Conservation (phyloP, 2,797 vertebrate genomes). For the Neosalanx taihuensis region DNA sequence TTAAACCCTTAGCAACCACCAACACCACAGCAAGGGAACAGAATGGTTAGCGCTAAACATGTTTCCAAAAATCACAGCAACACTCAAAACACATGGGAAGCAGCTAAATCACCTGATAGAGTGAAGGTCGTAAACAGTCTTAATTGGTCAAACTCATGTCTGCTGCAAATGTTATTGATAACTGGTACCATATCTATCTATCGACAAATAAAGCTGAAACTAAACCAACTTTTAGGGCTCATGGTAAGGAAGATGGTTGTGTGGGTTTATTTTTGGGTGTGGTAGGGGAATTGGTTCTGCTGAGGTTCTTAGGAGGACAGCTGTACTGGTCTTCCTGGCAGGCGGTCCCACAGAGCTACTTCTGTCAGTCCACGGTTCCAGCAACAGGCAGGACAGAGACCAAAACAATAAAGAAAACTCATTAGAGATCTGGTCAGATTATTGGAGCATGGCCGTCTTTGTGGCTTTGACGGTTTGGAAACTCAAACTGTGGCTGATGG, state of each 20-base stretch:
- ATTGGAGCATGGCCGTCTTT: constrained; percentile 68
- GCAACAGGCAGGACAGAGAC: constrained; percentile 35
- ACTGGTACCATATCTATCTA: too few relatives aligned
- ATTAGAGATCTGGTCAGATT: constrained; percentile 68
- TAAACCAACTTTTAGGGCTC: too few relatives aligned
- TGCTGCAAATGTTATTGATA: too few relatives aligned
- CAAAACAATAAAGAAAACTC: constrained; percentile 49
- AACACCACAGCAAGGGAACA: not conserved
- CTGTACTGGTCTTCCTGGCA: constrained; percentile 26
- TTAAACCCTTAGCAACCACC: constrained; percentile 37
- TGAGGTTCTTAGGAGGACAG: constrained; percentile 29
- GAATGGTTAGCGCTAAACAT: not conserved
- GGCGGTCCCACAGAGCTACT: constrained; percentile 1
- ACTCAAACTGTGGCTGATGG: constrained; percentile 34
- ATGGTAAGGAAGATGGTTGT: constrained; percentile 12
- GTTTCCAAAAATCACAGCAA: not conserved
- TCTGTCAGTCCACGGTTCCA: constrained; percentile 15
- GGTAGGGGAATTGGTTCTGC: not conserved
- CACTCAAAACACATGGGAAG: too few relatives aligned
- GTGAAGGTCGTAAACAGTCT: not conserved
- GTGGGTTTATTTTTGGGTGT: constrained; percentile 6
- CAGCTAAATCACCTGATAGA: not conserved
- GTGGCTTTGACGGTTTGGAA: constrained; percentile 49
- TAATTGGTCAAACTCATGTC: not conserved
- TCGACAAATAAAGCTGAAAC: too few relatives aligned